Percentiles rank a stretch among this genome's conserved stretches.
These are phyloP conservation scores for Neogobius melanostomus DNA, from an alignment of 2,113 vertebrate genomes.

Conservation along the genomic window DNA sequence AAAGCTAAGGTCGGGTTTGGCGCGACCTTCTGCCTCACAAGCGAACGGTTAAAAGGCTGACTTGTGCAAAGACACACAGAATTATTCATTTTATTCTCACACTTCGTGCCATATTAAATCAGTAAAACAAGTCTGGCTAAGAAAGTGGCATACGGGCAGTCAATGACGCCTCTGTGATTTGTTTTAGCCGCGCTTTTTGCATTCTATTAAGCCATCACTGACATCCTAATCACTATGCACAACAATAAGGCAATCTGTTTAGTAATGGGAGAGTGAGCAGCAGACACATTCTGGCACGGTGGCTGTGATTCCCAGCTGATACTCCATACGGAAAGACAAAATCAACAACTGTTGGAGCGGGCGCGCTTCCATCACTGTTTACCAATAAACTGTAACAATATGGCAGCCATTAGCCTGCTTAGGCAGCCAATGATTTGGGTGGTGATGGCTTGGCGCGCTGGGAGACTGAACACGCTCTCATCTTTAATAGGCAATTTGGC, in stretches of 20 bases:
- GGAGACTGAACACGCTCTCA: slow-evolving; percentile 73
- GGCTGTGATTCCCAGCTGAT: slow-evolving; percentile 71
- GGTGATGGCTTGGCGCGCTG: slow-evolving; percentile 63
- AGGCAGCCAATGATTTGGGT: slow-evolving; percentile 74
- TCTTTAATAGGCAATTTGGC: slow-evolving; percentile 80
- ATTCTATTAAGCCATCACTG: slow-evolving; percentile 46
- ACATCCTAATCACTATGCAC: slow-evolving; percentile 54
- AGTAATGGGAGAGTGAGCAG: slow-evolving; percentile 63
- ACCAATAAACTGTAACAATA: slow-evolving; percentile 77
- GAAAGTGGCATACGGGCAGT: not conserved
- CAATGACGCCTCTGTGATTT: slow-evolving; percentile 20
- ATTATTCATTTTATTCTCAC: slow-evolving; percentile 11
- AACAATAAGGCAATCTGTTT: slow-evolving; percentile 67
- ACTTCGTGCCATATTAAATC: slow-evolving; percentile 7
- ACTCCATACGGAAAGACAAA: slow-evolving; percentile 69
- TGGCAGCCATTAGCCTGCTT: slow-evolving; percentile 75
- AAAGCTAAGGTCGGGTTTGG: slow-evolving; percentile 56
- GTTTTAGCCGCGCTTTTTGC: slow-evolving; percentile 35
- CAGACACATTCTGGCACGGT: slow-evolving; percentile 60
- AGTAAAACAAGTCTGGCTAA: slow-evolving; percentile 4
- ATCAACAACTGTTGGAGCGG: slow-evolving; percentile 73
- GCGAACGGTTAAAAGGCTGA: slow-evolving; percentile 19
- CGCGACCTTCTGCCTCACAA: slow-evolving; percentile 27
- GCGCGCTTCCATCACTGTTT: slow-evolving; percentile 72
- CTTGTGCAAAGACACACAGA: slow-evolving; percentile 28